Evolutionary conservation across 2,888 invertebrate genomes (phyloP).

Genomic region (Gari tellinella): DNA sequence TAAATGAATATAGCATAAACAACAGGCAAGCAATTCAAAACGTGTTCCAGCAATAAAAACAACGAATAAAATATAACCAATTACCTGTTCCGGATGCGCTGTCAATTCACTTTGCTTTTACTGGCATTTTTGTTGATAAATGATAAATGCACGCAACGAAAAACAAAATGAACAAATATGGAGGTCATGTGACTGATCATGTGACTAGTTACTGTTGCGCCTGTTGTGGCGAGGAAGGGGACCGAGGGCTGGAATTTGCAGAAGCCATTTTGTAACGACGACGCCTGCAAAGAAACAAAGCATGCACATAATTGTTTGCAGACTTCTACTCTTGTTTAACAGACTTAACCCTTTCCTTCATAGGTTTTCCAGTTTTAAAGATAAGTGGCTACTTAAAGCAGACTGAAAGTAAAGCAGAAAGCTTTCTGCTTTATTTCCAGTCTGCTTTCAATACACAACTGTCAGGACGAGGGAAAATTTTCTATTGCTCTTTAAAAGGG

Average conservation of each 20-base stretch:
- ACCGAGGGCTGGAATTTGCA: slow-evolving; percentile 76
- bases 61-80: slow-evolving; percentile 16
- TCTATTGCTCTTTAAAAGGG: too few relatives aligned
- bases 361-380: too few relatives aligned
- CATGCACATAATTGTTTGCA: slow-evolving; percentile 32
- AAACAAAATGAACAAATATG: slow-evolving; percentile 62
- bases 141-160: slow-evolving; percentile 59
- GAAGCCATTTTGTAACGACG: slow-evolving; percentile 81
- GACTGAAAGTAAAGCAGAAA: too few relatives aligned
- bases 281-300: slow-evolving; percentile 75
- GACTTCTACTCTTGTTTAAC: too few relatives aligned
- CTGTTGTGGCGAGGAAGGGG: slow-evolving; percentile 74
- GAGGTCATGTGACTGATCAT: slow-evolving; percentile 66
- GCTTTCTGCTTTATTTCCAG: too few relatives aligned
- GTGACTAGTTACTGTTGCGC: slow-evolving; percentile 72
- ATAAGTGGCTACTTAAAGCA: too few relatives aligned
- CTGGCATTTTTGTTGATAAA: slow-evolving; percentile 13
- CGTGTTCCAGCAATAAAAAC: background rate
- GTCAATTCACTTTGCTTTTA: slow-evolving; percentile 6
- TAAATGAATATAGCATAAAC: too few relatives aligned
- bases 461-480: too few relatives aligned
- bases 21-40: too few relatives aligned
- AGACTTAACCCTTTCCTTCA: too few relatives aligned
- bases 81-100: slow-evolving; percentile 7
- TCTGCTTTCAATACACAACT: too few relatives aligned